These are phyloP conservation scores for Vombatus ursinus DNA, from an alignment of 2,113 vertebrate genomes.

Conservation along the genomic window DNA sequence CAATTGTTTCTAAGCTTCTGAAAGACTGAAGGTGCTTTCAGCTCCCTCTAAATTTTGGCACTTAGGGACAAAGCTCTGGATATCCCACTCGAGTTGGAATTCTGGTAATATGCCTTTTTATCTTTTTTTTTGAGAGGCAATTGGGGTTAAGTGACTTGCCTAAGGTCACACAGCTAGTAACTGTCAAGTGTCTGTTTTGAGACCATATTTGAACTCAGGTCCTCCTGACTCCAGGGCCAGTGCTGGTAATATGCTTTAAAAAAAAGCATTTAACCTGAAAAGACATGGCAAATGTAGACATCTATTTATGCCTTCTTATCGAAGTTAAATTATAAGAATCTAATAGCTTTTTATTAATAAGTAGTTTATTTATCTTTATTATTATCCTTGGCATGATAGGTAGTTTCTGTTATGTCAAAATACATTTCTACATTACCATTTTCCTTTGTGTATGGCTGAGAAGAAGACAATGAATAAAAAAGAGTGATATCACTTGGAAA, in stretches of 20 bases:
- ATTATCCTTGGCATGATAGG: background rate
- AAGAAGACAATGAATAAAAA: background rate
- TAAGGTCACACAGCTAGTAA: too few species aligned
- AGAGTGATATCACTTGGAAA: background rate
- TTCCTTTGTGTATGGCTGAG: background rate
- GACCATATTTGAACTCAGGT: too few species aligned
- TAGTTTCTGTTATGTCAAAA: background rate
- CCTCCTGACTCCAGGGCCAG: too few species aligned
- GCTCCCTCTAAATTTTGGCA: background rate
- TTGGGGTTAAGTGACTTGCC: too few species aligned
- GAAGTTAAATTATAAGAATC: background rate
- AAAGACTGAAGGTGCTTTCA: background rate
- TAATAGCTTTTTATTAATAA: background rate
- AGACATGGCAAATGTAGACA: background rate
- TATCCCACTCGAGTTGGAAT: background rate
- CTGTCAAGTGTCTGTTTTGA: too few species aligned
- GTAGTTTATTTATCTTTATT: background rate
- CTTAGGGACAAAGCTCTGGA: background rate
- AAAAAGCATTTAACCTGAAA: background rate
- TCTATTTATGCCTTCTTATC: background rate
- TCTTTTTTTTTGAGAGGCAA: too few species aligned
- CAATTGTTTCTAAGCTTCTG: background rate
- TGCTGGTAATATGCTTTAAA: background rate
- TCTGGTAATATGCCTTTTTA: background rate
- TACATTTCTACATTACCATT: background rate